A percentile compares a stretch with the other conserved stretches of the same genome.
Evolutionary conservation across 2,113 vertebrate species (phyloP).

Genomic region (Hippotragus niger): DNA sequence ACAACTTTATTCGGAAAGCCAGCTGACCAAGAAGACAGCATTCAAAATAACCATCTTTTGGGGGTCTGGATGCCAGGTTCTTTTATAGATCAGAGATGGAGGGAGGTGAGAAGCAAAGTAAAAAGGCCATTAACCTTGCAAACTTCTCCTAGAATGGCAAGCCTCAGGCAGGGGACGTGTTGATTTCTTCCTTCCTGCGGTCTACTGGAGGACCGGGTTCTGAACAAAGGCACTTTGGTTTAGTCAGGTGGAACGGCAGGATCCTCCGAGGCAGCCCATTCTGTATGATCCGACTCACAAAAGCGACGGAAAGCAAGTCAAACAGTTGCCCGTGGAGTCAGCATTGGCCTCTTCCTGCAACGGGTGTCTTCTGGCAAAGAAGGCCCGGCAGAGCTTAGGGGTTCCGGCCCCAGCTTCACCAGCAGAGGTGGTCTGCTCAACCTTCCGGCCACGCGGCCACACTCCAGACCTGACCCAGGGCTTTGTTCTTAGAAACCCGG

Average conservation of each 20-base stretch:
- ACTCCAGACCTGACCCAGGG: not conserved
- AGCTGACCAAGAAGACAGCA: not conserved
- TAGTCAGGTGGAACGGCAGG: not conserved
- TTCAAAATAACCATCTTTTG: not conserved
- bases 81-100: not conserved
- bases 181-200: not conserved
- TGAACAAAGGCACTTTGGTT: not conserved
- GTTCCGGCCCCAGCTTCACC: not conserved
- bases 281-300: not conserved
- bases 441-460: rapidly evolving
- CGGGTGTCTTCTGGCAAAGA: not conserved
- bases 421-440: not conserved
- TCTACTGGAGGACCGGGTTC: not conserved
- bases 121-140: not conserved
- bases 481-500: not conserved
- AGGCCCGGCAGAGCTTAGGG: not conserved
- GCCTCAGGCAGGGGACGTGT: not conserved
- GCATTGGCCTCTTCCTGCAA: not conserved
- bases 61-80: not conserved
- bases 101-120: not conserved
- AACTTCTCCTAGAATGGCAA: not conserved
- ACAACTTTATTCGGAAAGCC: rapidly evolving
- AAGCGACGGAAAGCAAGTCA: not conserved
- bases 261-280: not conserved
- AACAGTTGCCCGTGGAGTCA: not conserved